Evolutionary conservation across 1,140 invertebrate genomes (phyloP).

Genomic region (Megathymus violae): DNA sequence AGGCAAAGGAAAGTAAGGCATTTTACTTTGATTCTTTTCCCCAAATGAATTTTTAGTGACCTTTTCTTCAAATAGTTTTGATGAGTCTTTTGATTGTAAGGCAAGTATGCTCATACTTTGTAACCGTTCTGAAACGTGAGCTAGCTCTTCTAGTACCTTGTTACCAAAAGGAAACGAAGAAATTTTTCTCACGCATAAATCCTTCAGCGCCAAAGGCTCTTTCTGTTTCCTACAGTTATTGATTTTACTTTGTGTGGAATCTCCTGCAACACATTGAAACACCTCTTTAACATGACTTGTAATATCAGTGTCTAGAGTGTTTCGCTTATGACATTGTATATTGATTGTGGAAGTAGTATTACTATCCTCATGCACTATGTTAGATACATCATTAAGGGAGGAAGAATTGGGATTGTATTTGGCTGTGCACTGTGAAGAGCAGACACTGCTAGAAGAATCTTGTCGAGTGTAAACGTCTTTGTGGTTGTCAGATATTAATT

Average conservation of each 20-base stretch:
- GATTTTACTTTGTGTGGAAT: conserved; percentile 33
- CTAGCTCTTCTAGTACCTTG: conserved; percentile 87
- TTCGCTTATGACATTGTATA: conserved; percentile 33
- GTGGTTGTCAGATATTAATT: conserved; percentile 50
- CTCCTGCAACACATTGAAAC: conserved; percentile 47
- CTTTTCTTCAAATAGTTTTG: conserved; percentile 23
- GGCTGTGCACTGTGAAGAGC: conserved; percentile 81
- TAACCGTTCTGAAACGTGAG: conserved; percentile 86
- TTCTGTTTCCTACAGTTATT: conserved; percentile 27
- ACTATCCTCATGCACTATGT: conserved; percentile 73
- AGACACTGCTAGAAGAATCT: conserved; percentile 81
- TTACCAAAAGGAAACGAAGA: conserved; percentile 86
- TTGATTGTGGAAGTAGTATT: conserved; percentile 37
- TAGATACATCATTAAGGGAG: conserved; percentile 79
- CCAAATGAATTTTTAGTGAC: background rate
- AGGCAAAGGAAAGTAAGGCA: conserved; percentile 51
- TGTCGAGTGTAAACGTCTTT: conserved; percentile 70
- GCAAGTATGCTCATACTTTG: conserved; percentile 67
- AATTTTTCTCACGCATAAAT: conserved; percentile 86
- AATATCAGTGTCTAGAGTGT: conserved; percentile 15
- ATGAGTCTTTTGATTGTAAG: conserved; percentile 21
- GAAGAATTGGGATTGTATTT: conserved; percentile 81
- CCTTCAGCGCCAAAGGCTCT: conserved; percentile 54
- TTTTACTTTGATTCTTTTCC: conserved; percentile 22
- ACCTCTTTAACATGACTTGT: conserved; percentile 76